Evolutionary conservation across 1,140 invertebrate species (phyloP), one percentile per base, ranked within the genome.

Genomic region (Tetragonula clypearis): DNA sequence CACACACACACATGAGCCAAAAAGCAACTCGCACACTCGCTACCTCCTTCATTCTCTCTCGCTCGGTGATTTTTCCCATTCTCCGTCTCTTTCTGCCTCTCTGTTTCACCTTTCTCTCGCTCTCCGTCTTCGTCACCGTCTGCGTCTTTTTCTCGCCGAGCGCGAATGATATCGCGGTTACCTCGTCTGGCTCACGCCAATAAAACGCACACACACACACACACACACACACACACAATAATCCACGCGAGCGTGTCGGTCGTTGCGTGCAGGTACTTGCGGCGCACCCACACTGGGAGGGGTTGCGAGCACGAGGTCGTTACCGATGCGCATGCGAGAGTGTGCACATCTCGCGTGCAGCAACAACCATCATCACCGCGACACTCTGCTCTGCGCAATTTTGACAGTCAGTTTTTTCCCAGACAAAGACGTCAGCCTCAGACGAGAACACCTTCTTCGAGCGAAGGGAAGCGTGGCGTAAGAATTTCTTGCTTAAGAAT

Each of bases 371-470:
- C 26, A 41, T 65, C 65, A 69, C 56, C 26, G n/a, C 78, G 72
- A 85, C 58, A 75, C 74, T 62, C 35, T 30, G 62, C 75, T 56
- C 79, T 69, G 35, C 76, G 82, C 73, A 30, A 75, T 65, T 79
- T 74, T 75, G 87, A 89, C 81, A 84, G 77, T 84, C 65, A 62
- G 60, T 60, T 80, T 88, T 77, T 30, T 30, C 1, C 1, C 58
- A 73, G 41, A 90, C 85, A 82, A 79, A 90, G 88, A 90, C 49
- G 23, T 90, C 77, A 74, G 60, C 23, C 56, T 35, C 62, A 19
- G 14, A 49, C 53, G 53, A 58, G 60, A n/a, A 49, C 41, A 49
- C 41, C 41, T 49, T 0, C 8, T 49, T 49, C 41, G 41, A 49
- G 41, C 30, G 30, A 30, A 30, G 30, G 30, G 30, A 49, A 49